Percentiles rank a stretch among this genome's conserved stretches.
phyloP scores from a whole-genome alignment of 37 sponge, comb jelly and placozoan genomes.

The Halichondria panicea region DNA sequence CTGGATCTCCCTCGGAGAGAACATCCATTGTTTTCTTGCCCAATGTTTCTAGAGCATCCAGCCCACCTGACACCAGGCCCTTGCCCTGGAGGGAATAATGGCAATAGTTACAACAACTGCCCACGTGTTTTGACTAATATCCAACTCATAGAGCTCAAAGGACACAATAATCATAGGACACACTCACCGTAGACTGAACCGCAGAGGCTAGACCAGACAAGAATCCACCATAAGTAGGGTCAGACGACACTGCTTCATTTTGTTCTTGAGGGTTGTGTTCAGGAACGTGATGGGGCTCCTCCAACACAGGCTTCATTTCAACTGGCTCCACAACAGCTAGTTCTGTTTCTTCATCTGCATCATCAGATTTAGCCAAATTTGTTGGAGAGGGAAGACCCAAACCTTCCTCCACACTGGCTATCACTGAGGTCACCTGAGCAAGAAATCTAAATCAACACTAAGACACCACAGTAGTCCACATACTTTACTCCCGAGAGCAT shows the following conservation, averaged over 20 bases:
- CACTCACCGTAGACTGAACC: constrained; percentile 63
- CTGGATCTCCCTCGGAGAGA: constrained; percentile 89
- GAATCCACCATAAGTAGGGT: constrained; percentile 34
- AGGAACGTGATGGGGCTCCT: constrained; percentile 4
- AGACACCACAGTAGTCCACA: background rate
- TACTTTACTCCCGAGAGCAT: constrained; percentile 42
- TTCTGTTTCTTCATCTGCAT: constrained; percentile 3
- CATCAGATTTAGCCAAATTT: constrained; percentile 8
- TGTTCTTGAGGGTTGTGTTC: background rate
- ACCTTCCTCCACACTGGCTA: constrained; percentile 71
- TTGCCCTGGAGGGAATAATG: constrained; percentile 37
- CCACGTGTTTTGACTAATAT: background rate
- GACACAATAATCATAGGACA: background rate
- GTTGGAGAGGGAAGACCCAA: constrained; percentile 63
- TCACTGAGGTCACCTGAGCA: constrained; percentile 43
- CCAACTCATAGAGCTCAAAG: background rate
- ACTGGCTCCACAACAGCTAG: constrained; percentile 38
- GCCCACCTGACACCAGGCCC: constrained; percentile 65
- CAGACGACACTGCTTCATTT: background rate
- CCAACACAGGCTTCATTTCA: constrained; percentile 5
- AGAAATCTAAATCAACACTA: constrained; percentile 3
- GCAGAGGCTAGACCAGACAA: constrained; percentile 53
- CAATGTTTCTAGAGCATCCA: constrained; percentile 86
- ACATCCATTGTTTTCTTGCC: constrained; percentile 93
- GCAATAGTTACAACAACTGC: background rate